Evolutionary conservation across 2,888 invertebrate species (phyloP), one percentile per base, ranked within the genome.

Genomic region (Drosophila tripunctata): DNA sequence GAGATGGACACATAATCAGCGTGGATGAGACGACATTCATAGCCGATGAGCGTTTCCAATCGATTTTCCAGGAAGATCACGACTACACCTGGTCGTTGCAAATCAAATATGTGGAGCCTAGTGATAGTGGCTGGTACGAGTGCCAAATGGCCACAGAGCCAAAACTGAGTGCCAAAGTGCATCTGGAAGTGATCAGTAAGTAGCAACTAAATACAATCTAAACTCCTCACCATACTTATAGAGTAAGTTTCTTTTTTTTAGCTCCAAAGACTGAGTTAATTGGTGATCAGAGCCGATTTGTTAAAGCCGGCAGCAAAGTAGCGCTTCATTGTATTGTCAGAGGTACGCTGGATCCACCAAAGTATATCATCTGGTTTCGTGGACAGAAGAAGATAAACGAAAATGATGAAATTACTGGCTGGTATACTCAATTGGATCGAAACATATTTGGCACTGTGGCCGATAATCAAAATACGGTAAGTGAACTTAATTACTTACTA

Each of bases 71-170:
- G 63, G 90, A 88, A 36, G 94, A 95, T 75, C 94, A 95, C 48
- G 96, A 97, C 92, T 96, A 96, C 75, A 89, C 88, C 15, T 97
- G 97, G 97, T 97, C 96, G 10, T 92, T 98, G 73, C 96, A 97
- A 93, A 95, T 96, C 86, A 97, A 96, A 92, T 97, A 96, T 92
- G 96, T 96, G 75, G 96, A 96, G 91, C 94, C 95, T 65, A 93
- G 95, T 69, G 97, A 97, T 92, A 95, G 96, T 74, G 97, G 97
- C 75, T 94, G 96, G 90, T 97, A 97, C 92, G 97, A 97, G 93
- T 97, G 97, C 91, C 97, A 97, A 94, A 96, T 97, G 89, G 96
- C 96, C 92, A 97, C 97, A 67, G 97, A 97, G 92, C 97, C 97
- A 84, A 97, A 97, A 93, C 96, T 96, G 94, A 97, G 97, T 92